Base-by-base conservation (phyloP, 92 coral and sea anemone species). In the Porites evermanni region DNA sequence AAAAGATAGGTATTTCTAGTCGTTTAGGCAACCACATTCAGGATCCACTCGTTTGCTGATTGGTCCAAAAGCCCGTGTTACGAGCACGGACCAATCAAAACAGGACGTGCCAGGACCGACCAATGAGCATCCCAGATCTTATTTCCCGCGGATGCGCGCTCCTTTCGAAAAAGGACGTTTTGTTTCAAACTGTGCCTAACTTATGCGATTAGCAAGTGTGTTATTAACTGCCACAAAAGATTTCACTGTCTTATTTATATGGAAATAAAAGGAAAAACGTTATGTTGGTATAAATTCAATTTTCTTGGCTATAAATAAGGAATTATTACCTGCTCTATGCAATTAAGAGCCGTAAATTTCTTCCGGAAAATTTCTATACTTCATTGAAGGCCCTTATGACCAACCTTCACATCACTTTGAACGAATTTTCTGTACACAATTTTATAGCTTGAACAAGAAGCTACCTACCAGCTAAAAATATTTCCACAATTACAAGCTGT, bases 271-370 rank as follows among this genome's bases (percentile, higher is more conserved):
- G 14, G 18, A 74, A 74, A 73, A 20, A 50, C 18, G 47, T 53
- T 19, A 53, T 8, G 17, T 53, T 53, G 29, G 64, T 64, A 32
- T 81, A 47, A 29, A 12, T 24, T 68, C 2, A 81, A 53, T 12
- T 8, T 24, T 13, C 12, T 74, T 54, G 59, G 59, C 75, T 70
- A 70, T 58, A 71, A 70, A 81, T 56, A 80, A 81, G 70, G 26
- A 56, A 59, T 38, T 81, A 56, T 60, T 52, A 20, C 67, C 53
- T 17, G 10, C 54, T 6, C 47, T 51, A 4, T 54, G 72, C 65
- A 63, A 52, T 14, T 51, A 23, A 29, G 53, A 51, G 52, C 51
- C 3, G 65, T 20, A 70, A 79, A 50, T 47, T 19, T 63, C 51
- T 17, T 23, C n/a, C 50, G 38, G 1, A 26, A 44, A 79, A 68